These are phyloP conservation scores for Tangara arthus DNA, from an alignment of 2,797 vertebrate genomes.

Conservation along the genomic window DNA sequence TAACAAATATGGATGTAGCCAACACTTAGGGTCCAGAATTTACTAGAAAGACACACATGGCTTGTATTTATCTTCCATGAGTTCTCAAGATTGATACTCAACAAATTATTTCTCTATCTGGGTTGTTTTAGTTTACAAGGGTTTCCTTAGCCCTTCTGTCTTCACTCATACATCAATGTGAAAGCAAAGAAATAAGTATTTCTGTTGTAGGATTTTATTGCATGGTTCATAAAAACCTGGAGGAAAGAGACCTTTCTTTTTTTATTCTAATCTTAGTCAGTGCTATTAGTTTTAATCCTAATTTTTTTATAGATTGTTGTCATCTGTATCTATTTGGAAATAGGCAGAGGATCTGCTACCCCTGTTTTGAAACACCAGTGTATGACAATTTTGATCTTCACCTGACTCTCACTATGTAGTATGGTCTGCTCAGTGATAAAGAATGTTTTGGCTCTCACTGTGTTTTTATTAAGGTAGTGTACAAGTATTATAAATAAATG, in stretches of 20 bases:
- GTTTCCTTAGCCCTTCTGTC: constrained; percentile 36
- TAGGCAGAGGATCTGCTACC: background rate
- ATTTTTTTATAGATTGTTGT: background rate
- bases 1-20: constrained; percentile 54
- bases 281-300: background rate
- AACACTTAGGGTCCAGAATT: constrained; percentile 29
- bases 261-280: background rate
- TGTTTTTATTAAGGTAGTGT: background rate
- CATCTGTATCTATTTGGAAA: background rate
- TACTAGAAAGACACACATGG: constrained; percentile 58
- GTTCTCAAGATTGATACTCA: constrained; percentile 26
- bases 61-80: constrained; percentile 56
- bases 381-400: background rate
- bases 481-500: background rate
- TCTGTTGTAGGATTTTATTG: background rate
- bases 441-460: background rate
- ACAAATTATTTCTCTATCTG: constrained; percentile 49
- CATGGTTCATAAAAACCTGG: background rate
- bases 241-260: background rate
- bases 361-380: background rate
- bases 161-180: constrained; percentile 22
- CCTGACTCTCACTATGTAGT: background rate
- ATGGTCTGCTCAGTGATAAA: background rate
- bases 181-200: constrained; percentile 22
- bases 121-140: constrained; percentile 51